Percentiles rank a stretch among this genome's conserved stretches.
Evolutionary conservation across 2,797 vertebrate species (phyloP).

Genomic region (Squalus acanthias): DNA sequence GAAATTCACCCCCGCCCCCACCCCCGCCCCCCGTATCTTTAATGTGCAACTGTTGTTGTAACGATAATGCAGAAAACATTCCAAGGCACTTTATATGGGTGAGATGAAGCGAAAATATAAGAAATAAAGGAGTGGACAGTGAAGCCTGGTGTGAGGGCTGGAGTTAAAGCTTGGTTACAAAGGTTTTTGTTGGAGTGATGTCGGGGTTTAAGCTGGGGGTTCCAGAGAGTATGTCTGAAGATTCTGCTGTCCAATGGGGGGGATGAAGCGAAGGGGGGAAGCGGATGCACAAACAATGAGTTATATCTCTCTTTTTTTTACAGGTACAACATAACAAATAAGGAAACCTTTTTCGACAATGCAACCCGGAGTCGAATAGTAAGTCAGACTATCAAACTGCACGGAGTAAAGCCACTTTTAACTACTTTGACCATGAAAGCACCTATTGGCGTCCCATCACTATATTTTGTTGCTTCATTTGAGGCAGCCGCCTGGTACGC

Average conservation of each 20-base stretch:
- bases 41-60: not conserved
- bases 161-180: not conserved
- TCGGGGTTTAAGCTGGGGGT: not conserved
- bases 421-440: not conserved
- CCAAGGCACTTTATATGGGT: not conserved
- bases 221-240: not conserved
- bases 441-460: too few relatives aligned
- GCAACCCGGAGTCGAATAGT: conserved; percentile 91
- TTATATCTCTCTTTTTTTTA: conserved; percentile 39
- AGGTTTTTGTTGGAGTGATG: not conserved
- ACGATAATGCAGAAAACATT: not conserved
- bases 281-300: not conserved
- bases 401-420: too few relatives aligned
- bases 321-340: conserved; percentile 88
- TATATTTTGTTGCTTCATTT: not conserved
- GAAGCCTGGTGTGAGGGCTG: not conserved
- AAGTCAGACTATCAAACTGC: conserved; percentile 54
- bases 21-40: too few relatives aligned
- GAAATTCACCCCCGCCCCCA: not conserved
- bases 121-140: not conserved
- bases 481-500: not conserved
- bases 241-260: not conserved
- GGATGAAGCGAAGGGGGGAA: not conserved
- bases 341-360: conserved; percentile 84
- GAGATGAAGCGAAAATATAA: not conserved